These are phyloP conservation scores for Brachylomia viminalis DNA, from an alignment of 2,888 invertebrate genomes.

Conservation along the genomic window DNA sequence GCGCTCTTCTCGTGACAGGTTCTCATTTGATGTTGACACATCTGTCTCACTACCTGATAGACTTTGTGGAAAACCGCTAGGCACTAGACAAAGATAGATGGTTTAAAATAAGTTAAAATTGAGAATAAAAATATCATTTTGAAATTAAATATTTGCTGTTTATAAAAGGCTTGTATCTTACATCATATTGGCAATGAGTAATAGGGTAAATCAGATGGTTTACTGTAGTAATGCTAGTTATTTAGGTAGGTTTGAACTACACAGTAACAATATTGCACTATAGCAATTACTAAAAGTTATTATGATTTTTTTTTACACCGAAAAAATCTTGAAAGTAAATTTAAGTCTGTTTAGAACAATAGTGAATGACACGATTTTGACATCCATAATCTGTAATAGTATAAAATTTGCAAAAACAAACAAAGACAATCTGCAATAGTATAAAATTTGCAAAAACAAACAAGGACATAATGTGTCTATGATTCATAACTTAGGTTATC, in stretches of 20 bases:
- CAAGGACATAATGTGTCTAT: conserved; percentile 74
- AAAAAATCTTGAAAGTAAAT: background rate
- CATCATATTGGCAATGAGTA: background rate
- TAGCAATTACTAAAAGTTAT: background rate
- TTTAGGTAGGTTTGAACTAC: background rate
- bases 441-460: conserved; percentile 56
- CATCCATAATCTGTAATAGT: conserved; percentile 29
- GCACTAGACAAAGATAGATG: conserved; percentile 73
- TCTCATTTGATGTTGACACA: conserved; percentile 97
- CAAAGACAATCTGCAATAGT: conserved; percentile 69
- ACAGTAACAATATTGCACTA: background rate
- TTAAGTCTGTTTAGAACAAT: background rate
- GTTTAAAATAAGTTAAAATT: background rate
- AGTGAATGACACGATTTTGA: conserved; percentile 35
- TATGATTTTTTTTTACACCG: background rate
- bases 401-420: conserved; percentile 56
- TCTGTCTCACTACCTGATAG: conserved; percentile 97
- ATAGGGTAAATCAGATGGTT: background rate
- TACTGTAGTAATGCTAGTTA: background rate
- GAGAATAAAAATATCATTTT: background rate
- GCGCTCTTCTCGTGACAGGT: conserved; percentile 95
- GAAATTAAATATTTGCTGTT: background rate
- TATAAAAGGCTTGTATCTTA: no score
- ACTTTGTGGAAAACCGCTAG: conserved; percentile 93
- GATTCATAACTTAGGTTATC: conserved; percentile 75